Conservation (phyloP, 2,888 invertebrate genomes). For the Mystacides longicornis region DNA sequence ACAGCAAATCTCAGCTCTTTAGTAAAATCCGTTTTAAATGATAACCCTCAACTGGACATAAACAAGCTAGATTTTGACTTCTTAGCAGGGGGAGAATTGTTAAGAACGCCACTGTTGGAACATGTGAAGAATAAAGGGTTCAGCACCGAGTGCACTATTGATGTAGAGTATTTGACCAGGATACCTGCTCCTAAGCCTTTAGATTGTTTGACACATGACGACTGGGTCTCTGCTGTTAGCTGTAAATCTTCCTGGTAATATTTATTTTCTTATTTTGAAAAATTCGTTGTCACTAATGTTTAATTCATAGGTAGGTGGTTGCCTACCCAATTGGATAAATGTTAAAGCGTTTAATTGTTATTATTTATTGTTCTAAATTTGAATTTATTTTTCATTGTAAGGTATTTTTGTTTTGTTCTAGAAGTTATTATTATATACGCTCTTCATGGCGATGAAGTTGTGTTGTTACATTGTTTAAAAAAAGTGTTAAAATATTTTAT, state of each 20-base stretch:
- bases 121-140: slow-evolving; percentile 69
- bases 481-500: too few species aligned
- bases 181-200: slow-evolving; percentile 88
- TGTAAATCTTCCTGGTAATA: slow-evolving; percentile 21
- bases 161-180: slow-evolving; percentile 86
- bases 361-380: too few species aligned
- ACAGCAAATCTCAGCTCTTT: slow-evolving; percentile 66
- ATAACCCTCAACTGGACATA: slow-evolving; percentile 34
- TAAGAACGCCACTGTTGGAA: slow-evolving; percentile 62
- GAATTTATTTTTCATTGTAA: too few species aligned
- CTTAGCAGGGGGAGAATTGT: slow-evolving; percentile 73
- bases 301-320: too few species aligned
- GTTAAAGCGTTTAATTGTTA: too few species aligned
- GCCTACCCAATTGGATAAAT: too few species aligned
- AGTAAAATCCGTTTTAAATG: slow-evolving; percentile 70
- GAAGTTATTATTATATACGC: too few species aligned
- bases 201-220: slow-evolving; percentile 89
- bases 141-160: slow-evolving; percentile 77
- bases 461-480: too few species aligned
- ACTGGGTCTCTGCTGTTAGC: slow-evolving; percentile 88
- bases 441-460: too few species aligned
- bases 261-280: not conserved
- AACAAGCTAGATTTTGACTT: slow-evolving; percentile 76
- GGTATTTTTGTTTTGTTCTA: too few species aligned
- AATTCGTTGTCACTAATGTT: too few species aligned